Conservation (phyloP, 1,140 invertebrate species). For the Cydia fagiglandana region DNA sequence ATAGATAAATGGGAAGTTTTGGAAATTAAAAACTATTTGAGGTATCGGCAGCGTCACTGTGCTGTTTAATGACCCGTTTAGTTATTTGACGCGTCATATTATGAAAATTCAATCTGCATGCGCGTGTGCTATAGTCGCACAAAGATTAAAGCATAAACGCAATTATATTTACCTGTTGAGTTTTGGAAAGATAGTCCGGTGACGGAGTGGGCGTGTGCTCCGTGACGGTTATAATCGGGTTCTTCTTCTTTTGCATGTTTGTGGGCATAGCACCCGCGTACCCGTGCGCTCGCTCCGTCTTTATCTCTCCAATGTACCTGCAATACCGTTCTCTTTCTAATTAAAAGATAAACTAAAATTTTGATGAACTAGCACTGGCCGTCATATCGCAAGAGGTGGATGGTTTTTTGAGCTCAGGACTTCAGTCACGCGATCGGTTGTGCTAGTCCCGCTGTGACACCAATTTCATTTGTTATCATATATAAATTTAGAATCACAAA, state of each 20-base stretch:
- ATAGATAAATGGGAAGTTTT: too few species aligned
- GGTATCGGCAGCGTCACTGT: too few species aligned
- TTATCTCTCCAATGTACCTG: constrained; percentile 82
- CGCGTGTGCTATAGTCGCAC: too few species aligned
- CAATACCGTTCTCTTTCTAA: constrained; percentile 40
- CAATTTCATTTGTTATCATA: background rate
- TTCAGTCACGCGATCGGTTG: background rate
- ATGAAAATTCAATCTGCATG: too few species aligned
- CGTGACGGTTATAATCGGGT: constrained; percentile 97
- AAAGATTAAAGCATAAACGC: too few species aligned
- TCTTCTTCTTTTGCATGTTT: constrained; percentile 77
- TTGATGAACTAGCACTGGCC: background rate
- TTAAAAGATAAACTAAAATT: background rate
- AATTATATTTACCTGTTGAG: constrained; percentile 82
- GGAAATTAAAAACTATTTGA: too few species aligned
- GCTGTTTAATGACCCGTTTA: too few species aligned
- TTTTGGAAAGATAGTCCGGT: constrained; percentile 87
- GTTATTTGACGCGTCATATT: too few species aligned
- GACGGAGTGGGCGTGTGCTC: constrained; percentile 95
- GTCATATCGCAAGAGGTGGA: background rate
- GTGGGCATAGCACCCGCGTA: constrained; percentile 48
- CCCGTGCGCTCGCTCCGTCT: constrained; percentile 77
- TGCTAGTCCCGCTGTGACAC: background rate
- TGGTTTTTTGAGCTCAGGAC: background rate
- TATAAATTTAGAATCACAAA: constrained; percentile 7